These are phyloP conservation scores for Lacerta viridis DNA, from an alignment of 2,797 vertebrate genomes.

Conservation along the genomic window DNA sequence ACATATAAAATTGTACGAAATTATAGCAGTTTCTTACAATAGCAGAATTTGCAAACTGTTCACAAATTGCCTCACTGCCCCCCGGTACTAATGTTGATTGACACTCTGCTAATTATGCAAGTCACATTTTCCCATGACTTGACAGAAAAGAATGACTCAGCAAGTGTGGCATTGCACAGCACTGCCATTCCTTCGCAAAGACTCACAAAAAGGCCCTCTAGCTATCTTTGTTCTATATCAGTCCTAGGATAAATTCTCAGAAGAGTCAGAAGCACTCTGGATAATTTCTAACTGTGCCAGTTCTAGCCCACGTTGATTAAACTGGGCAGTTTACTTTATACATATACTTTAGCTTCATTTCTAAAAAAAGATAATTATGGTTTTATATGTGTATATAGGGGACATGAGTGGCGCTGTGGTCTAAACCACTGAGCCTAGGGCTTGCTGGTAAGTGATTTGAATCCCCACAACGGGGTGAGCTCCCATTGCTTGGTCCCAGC, in stretches of 20 bases:
- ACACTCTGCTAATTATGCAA: background rate
- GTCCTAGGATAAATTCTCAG: rapidly evolving
- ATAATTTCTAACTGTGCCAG: background rate
- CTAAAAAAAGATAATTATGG: no score
- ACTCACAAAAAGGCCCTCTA: background rate
- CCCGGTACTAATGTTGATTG: no score
- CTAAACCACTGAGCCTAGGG: no score
- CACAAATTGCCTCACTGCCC: no score
- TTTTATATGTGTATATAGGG: no score
- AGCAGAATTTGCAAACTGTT: background rate
- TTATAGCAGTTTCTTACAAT: background rate
- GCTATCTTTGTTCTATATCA: background rate
- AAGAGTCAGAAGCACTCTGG: background rate
- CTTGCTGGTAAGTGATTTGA: rapidly evolving
- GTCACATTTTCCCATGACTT: rapidly evolving
- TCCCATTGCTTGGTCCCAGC: no score
- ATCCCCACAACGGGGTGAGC: no score
- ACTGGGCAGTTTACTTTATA: no score
- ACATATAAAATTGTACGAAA: slow-evolving; percentile 1
- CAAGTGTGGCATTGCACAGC: no score
- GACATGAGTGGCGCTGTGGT: no score
- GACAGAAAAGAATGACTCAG: background rate
- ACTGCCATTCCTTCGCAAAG: background rate
- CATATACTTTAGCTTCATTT: no score
- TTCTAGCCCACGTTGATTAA: rapidly evolving